Base-by-base conservation (phyloP, 2,888 invertebrate species). In the Sclerodermus sp. region DNA sequence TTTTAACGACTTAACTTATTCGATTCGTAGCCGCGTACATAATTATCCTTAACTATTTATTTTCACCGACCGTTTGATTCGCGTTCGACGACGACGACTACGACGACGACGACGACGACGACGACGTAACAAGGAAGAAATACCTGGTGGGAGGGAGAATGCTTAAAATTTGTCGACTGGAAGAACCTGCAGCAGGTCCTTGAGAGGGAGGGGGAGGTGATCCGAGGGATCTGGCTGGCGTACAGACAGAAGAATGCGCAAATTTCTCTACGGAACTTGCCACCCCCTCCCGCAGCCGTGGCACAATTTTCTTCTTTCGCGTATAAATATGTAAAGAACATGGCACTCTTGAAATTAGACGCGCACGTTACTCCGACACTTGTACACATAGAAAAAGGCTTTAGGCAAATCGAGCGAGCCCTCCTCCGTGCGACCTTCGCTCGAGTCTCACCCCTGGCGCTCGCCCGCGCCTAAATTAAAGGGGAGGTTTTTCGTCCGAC, bases 1-100 rank as follows among this genome's bases (percentile, higher is more conserved):
- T 64, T 64, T 64, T 62, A 64, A 64, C 51, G 59, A 64, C 62
- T 64, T 64, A 59, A 62, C 62, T 64, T 61, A 64, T 62, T 23
- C 63, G 59, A 64, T 64, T 64, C 54, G 59, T 59, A 59, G 60
- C 51, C 50, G 56, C 59, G 48, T 58, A 60, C 45, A 29, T 57
- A 54, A 42, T 52, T 61, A 49, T 46, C 49, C 47, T 47, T 54
- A 45, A 31, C 41, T 58, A 64, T 63, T 64, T 64, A 64, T 64
- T 64, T 64, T 53, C 48, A 57, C 57, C 52, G 49, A 23, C 8
- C 55, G 55, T 64, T 49, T 59, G 54, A 53, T 64, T 56, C 49
- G 55, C 57, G 51, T 59, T 62, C 57, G 54, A 64, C 62, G 62
- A 62, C 51, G 56, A 57, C 51, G 63, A 63, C 47, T 58, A 57